Evolutionary conservation across 2,797 vertebrate species (phyloP).

Genomic region (Propithecus deckenii): DNA sequence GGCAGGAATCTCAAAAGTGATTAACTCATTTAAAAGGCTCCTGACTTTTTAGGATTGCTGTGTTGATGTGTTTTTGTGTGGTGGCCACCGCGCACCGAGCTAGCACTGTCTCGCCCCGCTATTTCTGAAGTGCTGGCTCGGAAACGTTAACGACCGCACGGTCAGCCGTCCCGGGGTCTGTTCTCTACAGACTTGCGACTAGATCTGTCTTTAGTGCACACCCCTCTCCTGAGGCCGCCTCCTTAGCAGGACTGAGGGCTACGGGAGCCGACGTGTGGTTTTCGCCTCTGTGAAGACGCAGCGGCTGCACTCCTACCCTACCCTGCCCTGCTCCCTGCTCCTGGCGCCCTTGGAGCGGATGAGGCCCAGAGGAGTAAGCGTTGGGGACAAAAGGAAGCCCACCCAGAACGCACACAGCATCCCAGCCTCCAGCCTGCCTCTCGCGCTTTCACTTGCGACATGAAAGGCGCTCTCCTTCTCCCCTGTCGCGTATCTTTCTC

Average conservation of each 20-base stretch:
- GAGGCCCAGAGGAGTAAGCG: not conserved
- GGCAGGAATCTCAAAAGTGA: not conserved
- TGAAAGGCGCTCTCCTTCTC: not conserved
- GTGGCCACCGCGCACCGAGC: no score
- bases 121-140: not conserved
- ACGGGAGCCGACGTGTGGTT: not conserved
- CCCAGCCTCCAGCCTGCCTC: rapidly evolving
- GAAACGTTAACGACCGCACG: not conserved
- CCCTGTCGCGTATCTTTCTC: not conserved
- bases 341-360: not conserved
- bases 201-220: not conserved
- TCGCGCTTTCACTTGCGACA: not conserved
- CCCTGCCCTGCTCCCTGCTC: not conserved
- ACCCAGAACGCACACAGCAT: not conserved
- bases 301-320: not conserved
- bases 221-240: not conserved
- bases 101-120: not conserved
- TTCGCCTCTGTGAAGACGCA: not conserved
- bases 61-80: rapidly evolving
- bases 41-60: not conserved
- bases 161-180: rapidly evolving
- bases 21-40: not conserved
- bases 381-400: not conserved
- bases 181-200: rapidly evolving
- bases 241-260: not conserved